Evolutionary conservation across 2,113 vertebrate genomes (phyloP), one percentile per base, ranked within the genome.

Genomic region (Rousettus leschenaultii): DNA sequence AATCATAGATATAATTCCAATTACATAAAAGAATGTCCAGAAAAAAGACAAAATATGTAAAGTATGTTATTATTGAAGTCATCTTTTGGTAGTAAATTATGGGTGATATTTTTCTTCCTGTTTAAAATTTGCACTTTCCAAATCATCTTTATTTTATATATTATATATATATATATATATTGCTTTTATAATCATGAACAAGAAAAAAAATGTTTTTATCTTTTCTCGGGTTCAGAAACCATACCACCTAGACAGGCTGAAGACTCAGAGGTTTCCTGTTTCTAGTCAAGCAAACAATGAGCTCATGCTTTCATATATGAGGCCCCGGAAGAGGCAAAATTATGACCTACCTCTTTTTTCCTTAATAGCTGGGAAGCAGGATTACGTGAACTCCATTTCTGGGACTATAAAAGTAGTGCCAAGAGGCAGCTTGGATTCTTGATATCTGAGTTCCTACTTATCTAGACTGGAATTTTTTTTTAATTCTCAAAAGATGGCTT

Each of bases 241-340:
- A 57, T 43, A 83, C 30, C 68, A 97, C 85, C 21, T 45, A 85
- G 26, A 86, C 38, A 86, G 40, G 35, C 9, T 83, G 28, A 92
- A 79, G 65, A 48, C 40, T 61, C 57, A 94, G 57, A 82, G 38
- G 63, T 95, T 94, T 96, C 93, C 83, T 84, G n/a, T 84, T 94
- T 91, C 89, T 73, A 30, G 28, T 82, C 59, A 94, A 87, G 48
- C 90, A 86, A 95, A 90, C 38, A 87, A 97, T 83, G 43, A 87
- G 30, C 45, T 83, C 75, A 78, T 88, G 35, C 89, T 95, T 93
- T 93, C 40, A 78, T 33, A 78, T 48, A 73, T 38, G n/a, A 86
- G 38, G 74, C 21, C 22, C 22, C 57, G n/a, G 24, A 83, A 86
- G 21, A 89, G 33, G 57, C 59, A 85, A 93, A 96, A 80, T 40